These are phyloP conservation scores for Drosophila bifasciata DNA, from an alignment of 1,140 invertebrate species.

Conservation along the genomic window DNA sequence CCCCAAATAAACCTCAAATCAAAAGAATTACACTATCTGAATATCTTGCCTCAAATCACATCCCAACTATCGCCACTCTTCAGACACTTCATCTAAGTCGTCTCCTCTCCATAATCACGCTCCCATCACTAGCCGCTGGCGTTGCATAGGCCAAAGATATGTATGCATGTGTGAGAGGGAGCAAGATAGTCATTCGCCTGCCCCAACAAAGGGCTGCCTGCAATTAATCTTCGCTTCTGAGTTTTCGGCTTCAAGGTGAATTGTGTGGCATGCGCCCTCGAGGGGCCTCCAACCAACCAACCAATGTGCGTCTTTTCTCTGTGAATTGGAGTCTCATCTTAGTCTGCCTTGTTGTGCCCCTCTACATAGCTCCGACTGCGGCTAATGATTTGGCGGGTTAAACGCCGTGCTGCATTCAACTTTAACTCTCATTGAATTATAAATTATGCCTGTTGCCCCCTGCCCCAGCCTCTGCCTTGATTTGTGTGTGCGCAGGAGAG, in stretches of 20 bases:
- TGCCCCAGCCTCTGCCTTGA: slow-evolving; percentile 18
- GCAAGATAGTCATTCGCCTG: slow-evolving; percentile 27
- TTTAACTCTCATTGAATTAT: slow-evolving; percentile 82
- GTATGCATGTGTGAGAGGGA: slow-evolving; percentile 26
- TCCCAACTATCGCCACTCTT: too few relatives aligned
- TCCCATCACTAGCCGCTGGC: slow-evolving; percentile 12
- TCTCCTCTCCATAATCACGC: too few relatives aligned
- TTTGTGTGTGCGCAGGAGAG: slow-evolving; percentile 19
- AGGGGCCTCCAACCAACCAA: slow-evolving; percentile 61
- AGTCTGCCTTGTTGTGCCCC: slow-evolving; percentile 9
- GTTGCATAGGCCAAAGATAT: slow-evolving; percentile 60
- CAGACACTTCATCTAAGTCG: too few relatives aligned
- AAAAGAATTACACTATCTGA: too few relatives aligned
- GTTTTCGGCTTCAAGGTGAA: slow-evolving; percentile 78
- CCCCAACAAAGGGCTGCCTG: slow-evolving; percentile 74
- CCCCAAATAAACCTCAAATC: too few relatives aligned
- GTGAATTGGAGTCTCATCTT: slow-evolving; percentile 4
- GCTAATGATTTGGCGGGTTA: slow-evolving; percentile 54
- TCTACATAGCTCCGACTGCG: neutral
- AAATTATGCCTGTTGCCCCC: slow-evolving; percentile 57
- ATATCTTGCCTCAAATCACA: too few relatives aligned
- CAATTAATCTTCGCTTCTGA: slow-evolving; percentile 83
- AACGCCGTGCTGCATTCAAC: slow-evolving; percentile 71
- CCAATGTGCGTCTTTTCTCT: neutral
- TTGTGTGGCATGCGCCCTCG: slow-evolving; percentile 74